Evolutionary conservation across 2,113 vertebrate genomes (phyloP), one percentile per base, ranked within the genome.

Genomic region (Rostratula benghalensis): DNA sequence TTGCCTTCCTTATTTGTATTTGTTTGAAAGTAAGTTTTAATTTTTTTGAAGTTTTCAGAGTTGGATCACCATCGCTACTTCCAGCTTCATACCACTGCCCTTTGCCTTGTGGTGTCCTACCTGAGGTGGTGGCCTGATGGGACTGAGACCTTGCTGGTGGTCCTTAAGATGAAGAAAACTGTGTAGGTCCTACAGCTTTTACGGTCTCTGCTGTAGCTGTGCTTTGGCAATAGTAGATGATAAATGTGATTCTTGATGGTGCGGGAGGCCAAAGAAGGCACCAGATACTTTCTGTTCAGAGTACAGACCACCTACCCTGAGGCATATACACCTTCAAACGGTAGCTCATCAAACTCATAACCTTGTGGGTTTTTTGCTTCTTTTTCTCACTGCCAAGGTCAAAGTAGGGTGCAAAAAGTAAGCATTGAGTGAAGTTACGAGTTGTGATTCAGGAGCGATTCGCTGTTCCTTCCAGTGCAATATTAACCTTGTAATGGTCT

Each of bases 401-500:
- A 14, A 85, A 78, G 64, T 30, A 56, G 81, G 64, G 68, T 57
- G 79, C 3, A 50, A 70, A 39, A 85, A 21, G 14, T 85, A 57
- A 65, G 31, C 45, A 19, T 10, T 0, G 2, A 15, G 3, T 78
- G 20, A 76, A 51, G 27, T 73, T 41, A 28, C 25, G 43, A 71
- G 13, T 1, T 48, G 22, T 27, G n/a, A 67, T 46, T 61, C 41
- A 33, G 76, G 41, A 91, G 56, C 57, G 8, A 14, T 43, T 67
- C 21, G 73, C 43, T 65, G 10, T 74, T 70, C 30, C 18, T 65
- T 71, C n/a, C 57, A 18, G 28, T 95, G 35, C 64, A 76, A 18
- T 93, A 92, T 91, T 95, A 93, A 85, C 69, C 22, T 82, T 91
- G 33, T 91, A 75, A 85, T 82, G 60, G 39, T 91, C 74, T 85